Base-by-base conservation (phyloP, 2,113 vertebrate species). In the Nothocercus julius region DNA sequence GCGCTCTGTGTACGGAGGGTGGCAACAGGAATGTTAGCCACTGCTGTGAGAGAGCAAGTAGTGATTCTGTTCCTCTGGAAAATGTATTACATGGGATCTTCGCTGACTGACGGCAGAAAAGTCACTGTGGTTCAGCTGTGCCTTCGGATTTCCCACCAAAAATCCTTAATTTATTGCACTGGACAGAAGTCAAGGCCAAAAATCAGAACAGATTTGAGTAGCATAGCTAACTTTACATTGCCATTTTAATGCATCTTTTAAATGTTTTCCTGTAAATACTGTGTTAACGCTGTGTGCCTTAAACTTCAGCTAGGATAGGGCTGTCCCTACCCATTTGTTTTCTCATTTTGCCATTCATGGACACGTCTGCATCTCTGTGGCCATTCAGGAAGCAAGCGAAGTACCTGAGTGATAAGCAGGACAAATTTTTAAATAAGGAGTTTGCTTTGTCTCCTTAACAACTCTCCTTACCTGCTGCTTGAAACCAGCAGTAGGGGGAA, bases 101-200 rank as follows among this genome's bases (percentile, higher is more conserved):
- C 24, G 5, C 54, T 70, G 49, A 64, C 49, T 44, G 38, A 64
- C 62, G 61, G 62, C 66, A 87, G 81, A 44, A 67, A 42, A 79
- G 63, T 67, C n/a, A 11, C 5, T 32, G 3, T 56, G 45, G 28
- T 59, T 91, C 22, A 36, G 77, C 56, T 13, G 44, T 95, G 88
- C 94, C 87, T 94, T 97, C 44, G 88, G 34, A 90, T 62, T 42
- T 64, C 68, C 32, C 45, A 77, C 38, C 64, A 87, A 73, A 85
- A 73, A 28, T 78, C 34, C 51, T 86, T 49, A 24, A 63, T 56
- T 49, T 81, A 2, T 44, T 86, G 76, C 87, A 95, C 72, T 90
- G 76, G 38, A 62, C 67, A 44, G 42, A 83, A 93, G 24, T 68
- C 28, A 25, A 1, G 7, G 64, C 38, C 69, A 64, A 51, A 7